Percentiles rank a stretch among this genome's conserved stretches.
Evolutionary conservation across 2,797 vertebrate genomes (phyloP).

Genomic region (Buceros bicornis): DNA sequence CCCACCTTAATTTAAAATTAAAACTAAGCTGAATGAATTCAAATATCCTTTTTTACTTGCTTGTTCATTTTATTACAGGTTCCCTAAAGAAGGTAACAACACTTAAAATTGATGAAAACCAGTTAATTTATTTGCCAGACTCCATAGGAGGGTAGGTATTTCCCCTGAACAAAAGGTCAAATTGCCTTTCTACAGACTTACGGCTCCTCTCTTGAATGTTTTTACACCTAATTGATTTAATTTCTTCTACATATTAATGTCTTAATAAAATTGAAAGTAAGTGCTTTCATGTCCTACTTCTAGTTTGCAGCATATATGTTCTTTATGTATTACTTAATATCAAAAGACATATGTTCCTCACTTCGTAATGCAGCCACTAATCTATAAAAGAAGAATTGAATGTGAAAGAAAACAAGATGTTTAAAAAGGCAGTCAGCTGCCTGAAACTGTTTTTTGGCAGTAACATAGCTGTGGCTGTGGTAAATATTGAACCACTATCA

Average conservation of each 20-base stretch:
- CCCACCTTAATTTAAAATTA: neutral
- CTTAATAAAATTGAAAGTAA: neutral
- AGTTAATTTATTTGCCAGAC: conserved; percentile 94
- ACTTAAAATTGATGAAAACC: conserved; percentile 98
- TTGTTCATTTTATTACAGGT: conserved; percentile 80
- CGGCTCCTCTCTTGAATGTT: neutral
- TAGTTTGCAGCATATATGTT: neutral
- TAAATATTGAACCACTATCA: neutral
- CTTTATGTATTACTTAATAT: neutral
- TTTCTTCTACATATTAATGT: neutral
- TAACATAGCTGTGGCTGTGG: neutral
- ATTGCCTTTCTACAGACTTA: neutral
- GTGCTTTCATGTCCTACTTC: neutral
- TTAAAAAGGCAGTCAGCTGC: neutral
- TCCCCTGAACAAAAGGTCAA: neutral
- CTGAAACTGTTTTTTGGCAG: neutral
- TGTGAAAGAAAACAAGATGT: neutral
- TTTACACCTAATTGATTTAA: neutral
- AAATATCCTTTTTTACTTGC: conserved; percentile 8
- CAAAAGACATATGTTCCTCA: neutral
- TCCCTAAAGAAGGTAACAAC: conserved; percentile 94
- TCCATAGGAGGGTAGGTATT: conserved; percentile 91
- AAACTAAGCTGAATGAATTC: neutral
- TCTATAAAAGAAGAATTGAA: neutral
- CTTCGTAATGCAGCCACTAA: neutral